phyloP scores from a whole-genome alignment of 2,797 vertebrate genomes.

The Anniella stebbinsi region DNA sequence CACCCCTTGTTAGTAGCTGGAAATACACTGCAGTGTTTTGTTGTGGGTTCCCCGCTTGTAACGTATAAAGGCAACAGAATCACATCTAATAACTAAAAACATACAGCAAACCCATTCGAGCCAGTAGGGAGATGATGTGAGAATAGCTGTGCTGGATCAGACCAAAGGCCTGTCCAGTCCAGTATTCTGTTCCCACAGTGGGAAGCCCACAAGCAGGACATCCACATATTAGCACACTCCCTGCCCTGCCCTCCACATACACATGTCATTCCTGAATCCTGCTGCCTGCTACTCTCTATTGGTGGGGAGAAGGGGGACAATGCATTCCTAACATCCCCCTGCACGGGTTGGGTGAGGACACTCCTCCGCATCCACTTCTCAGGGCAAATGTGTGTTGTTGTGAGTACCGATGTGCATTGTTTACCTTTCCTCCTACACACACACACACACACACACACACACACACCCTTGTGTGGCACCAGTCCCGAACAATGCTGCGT shows the following conservation, averaged over 20 bases:
- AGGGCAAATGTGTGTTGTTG: not conserved
- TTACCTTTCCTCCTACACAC: not conserved
- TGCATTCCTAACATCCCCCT: not conserved
- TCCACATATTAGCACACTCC: too few relatives aligned
- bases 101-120: not conserved
- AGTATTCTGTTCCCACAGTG: too few relatives aligned
- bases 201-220: too few relatives aligned
- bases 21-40: not conserved
- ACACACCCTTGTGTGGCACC: too few relatives aligned
- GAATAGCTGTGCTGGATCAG: too few relatives aligned
- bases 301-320: not conserved
- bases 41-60: not conserved
- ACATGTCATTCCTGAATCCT: not conserved
- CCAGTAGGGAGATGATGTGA: not conserved
- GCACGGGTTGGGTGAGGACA: not conserved
- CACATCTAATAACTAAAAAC: not conserved
- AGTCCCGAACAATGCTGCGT: not conserved
- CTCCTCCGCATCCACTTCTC: too few relatives aligned
- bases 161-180: too few relatives aligned
- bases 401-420: not conserved
- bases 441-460: too few relatives aligned
- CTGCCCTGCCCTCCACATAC: not conserved
- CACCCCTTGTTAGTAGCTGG: not conserved
- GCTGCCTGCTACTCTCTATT: too few relatives aligned
- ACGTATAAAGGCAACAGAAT: not conserved